phyloP scores from a whole-genome alignment of 1,140 invertebrate species.

The Papilio polytes region DNA sequence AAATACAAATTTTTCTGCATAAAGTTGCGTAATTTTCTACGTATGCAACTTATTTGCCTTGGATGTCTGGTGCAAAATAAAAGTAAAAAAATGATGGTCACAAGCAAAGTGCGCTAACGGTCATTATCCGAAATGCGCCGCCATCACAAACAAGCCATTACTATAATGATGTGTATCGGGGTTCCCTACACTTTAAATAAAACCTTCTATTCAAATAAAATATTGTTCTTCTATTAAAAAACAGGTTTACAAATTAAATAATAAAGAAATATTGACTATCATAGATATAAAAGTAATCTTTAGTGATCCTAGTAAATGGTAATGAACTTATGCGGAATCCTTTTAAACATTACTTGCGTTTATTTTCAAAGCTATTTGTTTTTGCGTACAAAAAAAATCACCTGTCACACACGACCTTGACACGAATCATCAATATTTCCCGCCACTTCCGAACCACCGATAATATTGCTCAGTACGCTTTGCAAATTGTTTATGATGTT shows the following conservation, averaged over 20 bases:
- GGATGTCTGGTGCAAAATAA: neutral
- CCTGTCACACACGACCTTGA: conserved; percentile 3
- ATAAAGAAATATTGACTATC: neutral
- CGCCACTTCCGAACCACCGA: neutral
- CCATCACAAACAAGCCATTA: conserved; percentile 14
- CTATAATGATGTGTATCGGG: neutral
- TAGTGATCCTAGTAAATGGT: neutral
- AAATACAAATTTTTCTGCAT: neutral
- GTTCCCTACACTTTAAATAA: neutral
- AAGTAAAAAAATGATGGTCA: conserved; percentile 9
- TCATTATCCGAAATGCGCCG: conserved; percentile 11
- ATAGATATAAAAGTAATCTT: neutral
- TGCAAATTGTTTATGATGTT: neutral
- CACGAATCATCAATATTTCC: conserved; percentile 23
- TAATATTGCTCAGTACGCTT: neutral
- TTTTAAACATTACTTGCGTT: neutral
- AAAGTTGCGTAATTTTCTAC: neutral
- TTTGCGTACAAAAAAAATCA: neutral
- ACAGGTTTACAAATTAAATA: neutral
- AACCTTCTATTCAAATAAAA: neutral
- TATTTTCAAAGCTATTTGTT: neutral
- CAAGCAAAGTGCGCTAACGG: conserved; percentile 17
- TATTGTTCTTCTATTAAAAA: neutral
- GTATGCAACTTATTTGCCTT: neutral
- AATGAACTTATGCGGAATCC: neutral